Evolutionary conservation across 2,797 vertebrate genomes (phyloP), one percentile per base, ranked within the genome.

Genomic region (Bovichtus variegatus): DNA sequence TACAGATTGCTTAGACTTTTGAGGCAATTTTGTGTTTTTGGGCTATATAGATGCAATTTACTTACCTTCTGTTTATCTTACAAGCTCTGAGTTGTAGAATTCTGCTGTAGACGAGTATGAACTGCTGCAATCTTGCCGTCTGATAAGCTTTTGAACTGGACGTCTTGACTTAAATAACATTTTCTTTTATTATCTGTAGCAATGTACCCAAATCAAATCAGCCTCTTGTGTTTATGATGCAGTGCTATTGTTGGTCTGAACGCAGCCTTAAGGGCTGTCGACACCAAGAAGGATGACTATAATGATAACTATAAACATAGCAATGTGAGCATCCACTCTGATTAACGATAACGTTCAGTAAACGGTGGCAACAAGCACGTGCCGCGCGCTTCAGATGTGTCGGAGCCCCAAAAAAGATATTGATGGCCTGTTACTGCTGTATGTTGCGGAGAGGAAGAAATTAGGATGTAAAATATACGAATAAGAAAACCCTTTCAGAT

Each of bases 1-100:
- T 53, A 27, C 38, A 25, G 19, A 43, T 55, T 40, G 11, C 18
- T 21, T 50, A 31, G 5, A 6, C 6, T 31, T 57, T 53, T 53
- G 13, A 7, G 25, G 18, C 9, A 38, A 50, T 34, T 36, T 57
- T 54, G 44, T 19, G 23, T 19, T 29, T 31, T 31, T 31, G 25
- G 34, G 21, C 50, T 46, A 5, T 23, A 43, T 21, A 23, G 19
- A 36, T 43, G 51, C 43, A 31, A 15, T 29, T 18, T 36, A 0
- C 46, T 53, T 50, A 65, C 57, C 34, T 9, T 55, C 19, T 58
- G 40, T 76, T 70, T 29, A 53, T 53, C 65, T 61, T 31, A 59
- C 4, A 57, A 3, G 25, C 18, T 18, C 3, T 49, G 23, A 27
- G n/a, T 55, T 69, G 18, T 71, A 47, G 76, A 51, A 44, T 55